These are phyloP conservation scores for Dinocampus coccinellae DNA, from an alignment of 2,888 invertebrate species.

Conservation along the genomic window DNA sequence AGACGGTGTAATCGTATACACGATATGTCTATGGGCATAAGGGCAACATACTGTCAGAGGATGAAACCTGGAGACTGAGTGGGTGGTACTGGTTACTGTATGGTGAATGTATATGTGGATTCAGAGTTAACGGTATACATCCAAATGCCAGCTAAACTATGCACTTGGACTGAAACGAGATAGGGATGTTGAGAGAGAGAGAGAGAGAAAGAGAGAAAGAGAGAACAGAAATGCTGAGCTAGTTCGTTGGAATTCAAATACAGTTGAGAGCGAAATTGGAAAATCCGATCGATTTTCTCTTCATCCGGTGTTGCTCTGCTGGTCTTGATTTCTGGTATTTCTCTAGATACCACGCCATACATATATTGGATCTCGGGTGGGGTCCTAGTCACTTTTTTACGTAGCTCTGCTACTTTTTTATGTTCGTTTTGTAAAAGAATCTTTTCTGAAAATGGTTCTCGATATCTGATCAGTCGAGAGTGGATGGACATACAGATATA, in stretches of 20 bases:
- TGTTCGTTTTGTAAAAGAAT: neutral
- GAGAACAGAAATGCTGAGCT: neutral
- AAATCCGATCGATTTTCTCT: conserved; percentile 61
- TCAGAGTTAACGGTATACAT: conserved; percentile 20
- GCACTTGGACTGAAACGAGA: conserved; percentile 18
- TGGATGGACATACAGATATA: conserved; percentile 12
- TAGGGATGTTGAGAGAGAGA: conserved; percentile 13
- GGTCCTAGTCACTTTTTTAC: neutral
- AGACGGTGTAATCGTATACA: conserved; percentile 10
- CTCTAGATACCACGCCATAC: conserved; percentile 9
- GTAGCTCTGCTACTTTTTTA: neutral
- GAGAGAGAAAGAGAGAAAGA: neutral
- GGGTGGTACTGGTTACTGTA: conserved; percentile 11
- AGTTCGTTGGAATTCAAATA: conserved; percentile 62
- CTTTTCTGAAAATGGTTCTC: neutral
- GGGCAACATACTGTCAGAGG: conserved; percentile 8
- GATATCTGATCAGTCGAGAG: neutral
- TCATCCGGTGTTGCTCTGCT: neutral
- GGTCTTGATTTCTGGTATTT: conserved; percentile 11
- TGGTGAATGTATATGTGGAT: neutral
- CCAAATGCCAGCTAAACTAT: conserved; percentile 14
- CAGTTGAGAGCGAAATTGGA: conserved; percentile 61
- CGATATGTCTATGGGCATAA: conserved; percentile 30
- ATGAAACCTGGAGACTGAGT: conserved; percentile 19
- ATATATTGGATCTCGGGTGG: conserved; percentile 26